Percentiles rank a stretch among this genome's conserved stretches.
These are phyloP conservation scores for Serinus canaria DNA, from an alignment of 2,113 vertebrate species.

Conservation along the genomic window DNA sequence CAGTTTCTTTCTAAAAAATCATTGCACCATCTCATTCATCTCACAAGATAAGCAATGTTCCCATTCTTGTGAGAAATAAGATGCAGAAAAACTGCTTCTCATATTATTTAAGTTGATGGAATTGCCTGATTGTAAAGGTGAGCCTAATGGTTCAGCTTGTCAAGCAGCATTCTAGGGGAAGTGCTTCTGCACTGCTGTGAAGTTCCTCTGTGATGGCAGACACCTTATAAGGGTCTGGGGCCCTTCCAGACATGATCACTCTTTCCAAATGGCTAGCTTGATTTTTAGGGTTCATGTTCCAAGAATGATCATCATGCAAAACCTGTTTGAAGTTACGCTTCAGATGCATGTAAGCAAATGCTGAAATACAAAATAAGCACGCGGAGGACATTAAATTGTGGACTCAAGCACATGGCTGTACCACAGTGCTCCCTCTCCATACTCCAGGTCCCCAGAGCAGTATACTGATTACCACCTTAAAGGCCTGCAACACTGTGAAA, in stretches of 20 bases:
- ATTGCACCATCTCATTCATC: background rate
- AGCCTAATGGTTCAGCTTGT: background rate
- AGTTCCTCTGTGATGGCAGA: background rate
- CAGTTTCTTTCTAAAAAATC: background rate
- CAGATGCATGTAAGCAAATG: background rate
- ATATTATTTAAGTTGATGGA: background rate
- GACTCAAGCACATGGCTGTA: background rate
- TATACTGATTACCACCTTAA: background rate
- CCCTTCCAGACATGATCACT: background rate
- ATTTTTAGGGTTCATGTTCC: background rate
- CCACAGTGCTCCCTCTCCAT: background rate
- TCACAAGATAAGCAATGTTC: background rate
- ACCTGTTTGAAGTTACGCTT: background rate
- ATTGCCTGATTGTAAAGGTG: background rate
- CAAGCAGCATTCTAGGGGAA: background rate
- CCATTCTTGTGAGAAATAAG: background rate
- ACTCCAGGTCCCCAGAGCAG: background rate
- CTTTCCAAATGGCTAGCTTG: background rate
- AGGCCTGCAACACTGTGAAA: background rate
- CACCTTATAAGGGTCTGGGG: background rate
- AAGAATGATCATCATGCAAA: background rate
- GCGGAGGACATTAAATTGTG: background rate
- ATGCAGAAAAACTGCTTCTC: background rate
- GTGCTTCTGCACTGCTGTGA: background rate
- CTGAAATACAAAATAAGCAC: background rate